A percentile compares a stretch with the other conserved stretches of the same genome.
Conservation (phyloP, 2,888 invertebrate species). For the Chalcosyrphus nemorum region DNA sequence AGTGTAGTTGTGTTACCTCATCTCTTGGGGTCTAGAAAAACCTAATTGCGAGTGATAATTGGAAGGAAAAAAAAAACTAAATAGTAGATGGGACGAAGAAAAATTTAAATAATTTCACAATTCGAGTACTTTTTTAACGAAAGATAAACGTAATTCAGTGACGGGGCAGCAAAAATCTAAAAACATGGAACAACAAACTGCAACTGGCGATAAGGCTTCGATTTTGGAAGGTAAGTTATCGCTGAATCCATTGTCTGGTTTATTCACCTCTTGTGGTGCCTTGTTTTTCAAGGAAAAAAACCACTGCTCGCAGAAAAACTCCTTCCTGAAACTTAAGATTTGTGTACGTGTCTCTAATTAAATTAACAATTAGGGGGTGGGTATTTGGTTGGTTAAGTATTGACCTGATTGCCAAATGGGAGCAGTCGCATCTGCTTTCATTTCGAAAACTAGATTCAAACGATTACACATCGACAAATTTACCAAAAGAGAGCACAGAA, state of each 20-base stretch:
- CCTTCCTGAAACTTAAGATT: no score
- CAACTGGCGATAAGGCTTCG: conserved; percentile 77
- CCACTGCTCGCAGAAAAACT: no score
- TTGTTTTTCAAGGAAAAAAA: neutral
- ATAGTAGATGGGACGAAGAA: conserved; percentile 42
- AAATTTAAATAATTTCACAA: neutral
- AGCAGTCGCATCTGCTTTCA: conserved; percentile 20
- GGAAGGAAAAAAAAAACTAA: neutral
- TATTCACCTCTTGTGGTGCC: neutral
- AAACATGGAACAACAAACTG: conserved; percentile 46
- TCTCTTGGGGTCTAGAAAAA: no score
- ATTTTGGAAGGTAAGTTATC: conserved; percentile 79
- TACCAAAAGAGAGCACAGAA: neutral
- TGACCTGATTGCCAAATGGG: conserved; percentile 50
- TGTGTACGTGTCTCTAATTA: conserved; percentile 37
- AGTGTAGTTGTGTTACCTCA: no score
- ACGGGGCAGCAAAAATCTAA: conserved; percentile 15
- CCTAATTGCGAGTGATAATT: neutral
- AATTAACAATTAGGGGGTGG: conserved; percentile 61
- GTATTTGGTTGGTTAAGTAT: neutral
- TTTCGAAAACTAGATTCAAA: conserved; percentile 22
- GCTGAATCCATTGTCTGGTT: neutral
- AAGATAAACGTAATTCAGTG: conserved; percentile 6
- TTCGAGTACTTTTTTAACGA: neutral
- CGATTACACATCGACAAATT: neutral